Evolutionary conservation across 2,113 vertebrate genomes (phyloP), one percentile per base, ranked within the genome.

Genomic region (Junco hyemalis): DNA sequence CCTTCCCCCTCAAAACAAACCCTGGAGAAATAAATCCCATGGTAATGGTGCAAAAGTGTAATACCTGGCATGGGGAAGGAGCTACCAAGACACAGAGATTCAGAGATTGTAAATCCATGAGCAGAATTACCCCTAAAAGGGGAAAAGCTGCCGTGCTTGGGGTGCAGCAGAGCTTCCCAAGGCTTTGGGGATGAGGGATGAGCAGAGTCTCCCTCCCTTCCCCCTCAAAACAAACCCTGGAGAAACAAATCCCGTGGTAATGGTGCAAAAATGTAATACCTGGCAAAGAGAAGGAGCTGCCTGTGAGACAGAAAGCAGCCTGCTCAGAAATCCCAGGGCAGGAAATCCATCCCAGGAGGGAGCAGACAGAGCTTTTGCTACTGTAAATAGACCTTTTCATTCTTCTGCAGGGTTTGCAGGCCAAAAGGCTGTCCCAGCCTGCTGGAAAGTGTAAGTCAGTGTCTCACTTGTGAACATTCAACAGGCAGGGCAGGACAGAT

Each of bases 351-450:
- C 96, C 96, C 96, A 91, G 96, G 96, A 97, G 94, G 86, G 31
- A 73, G 73, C 89, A 92, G 96, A 57, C 68, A 28, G 84, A 94
- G 81, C 64, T 81, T 63, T 79, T 14, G 92, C 97, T 96, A 85
- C 97, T 90, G 96, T 91, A 91, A 96, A 97, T 85, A 96, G 95
- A 96, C 76, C 93, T 96, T 95, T 96, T 96, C 94, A 94, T 97
- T 95, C 93, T 96, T 93, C 87, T 90, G 91, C 88, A 92, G 95
- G 44, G 22, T 80, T 77, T 65, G 77, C 64, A 90, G 95, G 96
- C 95, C 96, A 97, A 94, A 95, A 96, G 91, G 61, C 92, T 20
- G 80, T 88, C 91, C 94, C 35, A 86, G 24, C 45, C 18, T 12
- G 65, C 63, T 95, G 95, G 94, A 96, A 94, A 96, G 92, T 94